Base-by-base conservation (phyloP, 2,113 vertebrate species). In the Menidia beryllina region DNA sequence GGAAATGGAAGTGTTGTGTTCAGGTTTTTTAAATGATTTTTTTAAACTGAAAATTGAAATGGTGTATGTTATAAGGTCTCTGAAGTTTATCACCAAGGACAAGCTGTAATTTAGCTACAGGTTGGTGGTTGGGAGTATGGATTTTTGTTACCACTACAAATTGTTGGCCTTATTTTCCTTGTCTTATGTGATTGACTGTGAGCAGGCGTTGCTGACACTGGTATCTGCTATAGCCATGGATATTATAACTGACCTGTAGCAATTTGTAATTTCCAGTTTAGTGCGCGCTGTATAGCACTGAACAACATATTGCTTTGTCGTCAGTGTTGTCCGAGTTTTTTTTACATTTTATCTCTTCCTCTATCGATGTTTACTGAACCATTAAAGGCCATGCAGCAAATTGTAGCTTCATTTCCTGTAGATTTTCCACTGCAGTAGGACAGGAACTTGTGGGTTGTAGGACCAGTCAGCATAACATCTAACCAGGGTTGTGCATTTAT, bases 361-460 rank as follows among this genome's bases (percentile, higher is more conserved):
- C 36, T 74, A 79, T 91, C 81, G 75, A 91, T 92, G 91, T 91
- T 91, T 89, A 91, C 88, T 64, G 82, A 86, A 73, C 81, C 90
- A 66, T 89, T 91, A 88, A 91, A 89, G 75, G 81, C 58, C 55
- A 39, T 72, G 54, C 73, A 53, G 71, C 74, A 74, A 79, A 78
- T 85, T 50, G 50, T 84, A 61, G 67, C 67, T 87, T 86, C 86
- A 79, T 88, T 75, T 86, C 59, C 75, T 69, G 69, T 72, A 77
- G 76, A 81, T 75, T 30, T 76, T 82, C 77, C 49, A 57, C 64
- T 81, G 86, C 76, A 88, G 86, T 79, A 84, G 84, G 77, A 83
- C 51, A 24, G 50, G 25, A 26, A 24, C 58, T 55, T 54, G 60
- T 39, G 76, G 41, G 14, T 76, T n/a, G n/a, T n/a, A n/a, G n/a